Conservation (phyloP, 2,113 vertebrate genomes). For the Ictidomys tridecemlineatus region DNA sequence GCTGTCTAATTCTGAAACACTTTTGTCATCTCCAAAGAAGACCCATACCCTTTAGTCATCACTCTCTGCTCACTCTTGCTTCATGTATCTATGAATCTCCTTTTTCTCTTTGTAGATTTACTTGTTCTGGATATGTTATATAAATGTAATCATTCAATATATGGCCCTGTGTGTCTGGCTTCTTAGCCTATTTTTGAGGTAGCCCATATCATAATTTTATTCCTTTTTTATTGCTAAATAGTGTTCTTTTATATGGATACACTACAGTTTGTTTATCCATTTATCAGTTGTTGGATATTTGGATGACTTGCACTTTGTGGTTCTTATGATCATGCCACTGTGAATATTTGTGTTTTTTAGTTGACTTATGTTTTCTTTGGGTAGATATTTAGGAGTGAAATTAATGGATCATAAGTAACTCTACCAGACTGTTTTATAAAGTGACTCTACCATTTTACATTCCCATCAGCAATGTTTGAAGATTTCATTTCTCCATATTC, state of each 20-base stretch:
- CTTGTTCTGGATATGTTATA: neutral
- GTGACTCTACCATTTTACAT: no score
- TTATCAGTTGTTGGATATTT: neutral
- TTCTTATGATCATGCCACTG: neutral
- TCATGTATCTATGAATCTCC: neutral
- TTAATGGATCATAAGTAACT: no score
- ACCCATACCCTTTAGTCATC: neutral
- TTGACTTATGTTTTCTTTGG: neutral
- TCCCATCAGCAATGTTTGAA: no score
- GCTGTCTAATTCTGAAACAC: neutral
- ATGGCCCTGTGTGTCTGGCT: neutral
- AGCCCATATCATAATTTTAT: slow-evolving; percentile 28
- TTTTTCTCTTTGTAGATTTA: neutral
- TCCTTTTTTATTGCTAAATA: neutral
- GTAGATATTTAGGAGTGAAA: neutral
- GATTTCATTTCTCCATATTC: no score
- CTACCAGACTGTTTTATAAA: no score
- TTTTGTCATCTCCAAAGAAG: neutral
- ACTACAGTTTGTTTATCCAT: neutral
- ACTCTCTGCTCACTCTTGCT: neutral
- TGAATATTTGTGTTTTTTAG: neutral
- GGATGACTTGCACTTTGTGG: neutral
- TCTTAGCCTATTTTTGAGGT: neutral
- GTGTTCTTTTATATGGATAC: neutral
- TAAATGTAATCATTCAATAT: neutral